Base-by-base conservation (phyloP, 92 coral and sea anemone genomes). In the Zoanthus sansibaricus region DNA sequence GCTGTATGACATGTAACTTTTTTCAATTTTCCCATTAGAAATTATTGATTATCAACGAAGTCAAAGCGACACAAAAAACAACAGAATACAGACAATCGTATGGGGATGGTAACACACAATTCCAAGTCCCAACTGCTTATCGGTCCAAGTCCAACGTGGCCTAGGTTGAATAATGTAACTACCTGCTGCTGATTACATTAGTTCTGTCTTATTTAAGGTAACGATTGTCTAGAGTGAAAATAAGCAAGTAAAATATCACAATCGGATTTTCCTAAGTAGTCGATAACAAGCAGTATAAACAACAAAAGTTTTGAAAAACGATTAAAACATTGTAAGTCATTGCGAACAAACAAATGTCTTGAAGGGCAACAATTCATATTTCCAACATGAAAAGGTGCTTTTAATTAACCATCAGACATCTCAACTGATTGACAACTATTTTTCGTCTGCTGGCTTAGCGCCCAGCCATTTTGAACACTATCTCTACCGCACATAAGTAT, bases 371-470 rank as follows among this genome's bases (percentile, higher is more conserved):
- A 15, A 54, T 18, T 45, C 55, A 79, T 62, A 44, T 72, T 17
- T 68, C 51, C 9, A 79, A 59, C 45, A 49, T 49, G 4, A 80
- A 75, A 66, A 64, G 18, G 85, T 66, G 61, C 32, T 66, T 45
- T 68, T 46, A 80, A 64, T 80, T 80, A 80, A 13, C 46, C 32
- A 66, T 46, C 72, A 66, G 7, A 32, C 32, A 66, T 20, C 72
- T 45, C 14, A 58, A 62, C 42, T 79, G 72, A 79, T 79, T 79
- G 84, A 61, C 84, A 78, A 15, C 42, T 61, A 18, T 58, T 61
- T 72, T 61, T 20, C 45, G 17, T 15, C 74, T 69, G n/a, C 74
- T 69, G 17, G 16, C 17, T 1, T 69, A 8, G 62, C 85, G 72
- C 58, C 21, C 46, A 14, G 17, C 20, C n/a, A 14, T 14, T 58